Evolutionary conservation across 1,140 invertebrate species (phyloP).

Genomic region (Marisa cornuarietis): DNA sequence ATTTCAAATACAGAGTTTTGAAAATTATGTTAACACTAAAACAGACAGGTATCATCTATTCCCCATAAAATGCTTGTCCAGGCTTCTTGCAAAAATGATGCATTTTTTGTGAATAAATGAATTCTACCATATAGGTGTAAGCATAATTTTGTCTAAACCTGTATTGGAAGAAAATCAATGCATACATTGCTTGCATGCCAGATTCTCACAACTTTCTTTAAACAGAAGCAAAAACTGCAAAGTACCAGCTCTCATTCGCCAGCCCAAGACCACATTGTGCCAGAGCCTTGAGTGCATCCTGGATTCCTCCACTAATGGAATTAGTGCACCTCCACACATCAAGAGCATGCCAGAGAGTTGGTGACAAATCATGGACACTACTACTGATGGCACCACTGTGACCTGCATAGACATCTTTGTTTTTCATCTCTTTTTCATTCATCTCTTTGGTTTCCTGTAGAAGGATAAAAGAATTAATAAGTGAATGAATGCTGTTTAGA

Average conservation of each 20-base stretch:
- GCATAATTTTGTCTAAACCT: too few relatives aligned
- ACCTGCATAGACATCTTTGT: constrained; percentile 30
- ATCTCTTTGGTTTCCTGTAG: constrained; percentile 31
- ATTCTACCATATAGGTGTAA: too few relatives aligned
- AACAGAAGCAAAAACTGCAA: neutral
- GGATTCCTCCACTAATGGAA: constrained; percentile 48
- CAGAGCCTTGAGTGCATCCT: constrained; percentile 54
- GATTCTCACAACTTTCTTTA: too few relatives aligned
- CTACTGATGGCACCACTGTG: constrained; percentile 60
- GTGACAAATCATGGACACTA: constrained; percentile 64
- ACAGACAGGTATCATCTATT: too few relatives aligned
- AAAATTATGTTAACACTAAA: too few relatives aligned
- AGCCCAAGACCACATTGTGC: constrained; percentile 59
- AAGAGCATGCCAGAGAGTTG: constrained; percentile 65
- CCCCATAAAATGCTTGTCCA: too few relatives aligned
- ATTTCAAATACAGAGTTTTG: too few relatives aligned
- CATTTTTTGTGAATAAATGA: too few relatives aligned
- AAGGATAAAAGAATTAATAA: neutral
- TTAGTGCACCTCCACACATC: constrained; percentile 64
- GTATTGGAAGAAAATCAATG: too few relatives aligned
- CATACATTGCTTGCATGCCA: too few relatives aligned
- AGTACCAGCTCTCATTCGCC: constrained; percentile 62
- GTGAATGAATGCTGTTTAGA: too few relatives aligned
- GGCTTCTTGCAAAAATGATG: too few relatives aligned
- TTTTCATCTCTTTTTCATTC: constrained; percentile 25